These are phyloP conservation scores for Mesorhabditis belari DNA, from an alignment of 2,888 invertebrate genomes.

Conservation along the genomic window DNA sequence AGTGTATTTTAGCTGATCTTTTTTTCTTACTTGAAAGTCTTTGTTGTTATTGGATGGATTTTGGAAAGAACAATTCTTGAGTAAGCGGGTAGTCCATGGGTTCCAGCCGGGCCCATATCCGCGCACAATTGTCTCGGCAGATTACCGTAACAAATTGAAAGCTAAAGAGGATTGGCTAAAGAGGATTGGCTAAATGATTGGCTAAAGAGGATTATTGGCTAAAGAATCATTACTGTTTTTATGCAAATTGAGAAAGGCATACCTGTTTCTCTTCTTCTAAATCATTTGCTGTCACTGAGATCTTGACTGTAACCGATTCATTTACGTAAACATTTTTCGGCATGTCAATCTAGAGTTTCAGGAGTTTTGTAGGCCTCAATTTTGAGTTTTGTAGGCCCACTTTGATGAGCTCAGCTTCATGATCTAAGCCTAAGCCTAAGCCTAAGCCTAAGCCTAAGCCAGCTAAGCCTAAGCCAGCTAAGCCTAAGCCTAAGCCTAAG, in stretches of 20 bases:
- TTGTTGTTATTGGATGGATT: conserved; percentile 21
- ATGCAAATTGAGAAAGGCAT: neutral
- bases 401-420: too few relatives aligned
- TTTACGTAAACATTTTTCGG: conserved; percentile 45
- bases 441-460: too few relatives aligned
- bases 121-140: conserved; percentile 30
- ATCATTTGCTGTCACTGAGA: conserved; percentile 32
- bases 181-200: too few relatives aligned
- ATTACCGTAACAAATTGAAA: conserved; percentile 25
- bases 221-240: neutral
- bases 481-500: too few relatives aligned
- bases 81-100: conserved; percentile 23
- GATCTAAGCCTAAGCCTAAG: too few relatives aligned
- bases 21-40: conserved; percentile 15
- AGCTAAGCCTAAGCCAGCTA: too few relatives aligned
- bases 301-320: conserved; percentile 43
- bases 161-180: conserved; percentile 2
- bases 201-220: too few relatives aligned
- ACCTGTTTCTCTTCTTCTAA: conserved; percentile 7
- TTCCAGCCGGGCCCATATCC: conserved; percentile 27
- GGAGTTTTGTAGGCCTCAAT: conserved; percentile 1
- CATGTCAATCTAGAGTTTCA: conserved; percentile 42
- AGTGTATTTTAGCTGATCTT: too few relatives aligned
- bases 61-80: conserved; percentile 26
- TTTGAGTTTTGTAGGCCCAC: too few relatives aligned